Evolutionary conservation across 2,888 invertebrate species (phyloP), one percentile per base, ranked within the genome.

Genomic region (Eupithecia pulchellata): DNA sequence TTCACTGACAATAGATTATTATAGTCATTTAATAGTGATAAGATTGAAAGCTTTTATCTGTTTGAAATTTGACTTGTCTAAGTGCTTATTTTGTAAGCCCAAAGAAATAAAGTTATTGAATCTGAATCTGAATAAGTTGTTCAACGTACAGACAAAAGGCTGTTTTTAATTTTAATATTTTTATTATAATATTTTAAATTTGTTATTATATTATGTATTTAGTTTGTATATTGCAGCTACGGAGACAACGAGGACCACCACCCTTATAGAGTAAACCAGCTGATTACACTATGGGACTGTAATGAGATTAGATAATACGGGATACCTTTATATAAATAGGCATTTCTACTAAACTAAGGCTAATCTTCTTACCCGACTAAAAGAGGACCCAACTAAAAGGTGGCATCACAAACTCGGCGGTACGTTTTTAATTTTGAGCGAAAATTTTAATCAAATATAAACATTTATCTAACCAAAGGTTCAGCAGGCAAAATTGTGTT

Each of bases 291-390:
- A 39, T 64, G 29, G n/a, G 58, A 47, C 68, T 68, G 67, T 61
- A 64, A 60, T 36, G 47, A 61, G 67, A 52, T 73, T 67, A 68
- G 67, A 68, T 74, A 63, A 65, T 72, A 63, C 63, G 68, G 62
- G 42, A 57, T 71, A 68, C 71, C 71, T 71, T 64, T 65, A 66
- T 34, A 61, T 32, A 61, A 30, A 11, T 20, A 61, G 32, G 61
- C 25, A 52, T 32, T 61, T 20, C 61, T n/a, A 36, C 34, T 61
- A 61, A 34, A 61, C 34, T 34, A 30, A 60, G 69, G 64, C 47
- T 71, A 66, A 64, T 64, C 52, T 62, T 62, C 62, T 64, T 32
- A 13, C 64, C 52, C 52, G 30, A 32, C 55, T 65, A 55, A 8
- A 8, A 11, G 25, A 47, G 34, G 55, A 55, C 34, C 34, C 25